Percentiles rank a stretch among this genome's conserved stretches.
phyloP scores from a whole-genome alignment of 2,113 vertebrate species.

The Ctenodactylus gundi region DNA sequence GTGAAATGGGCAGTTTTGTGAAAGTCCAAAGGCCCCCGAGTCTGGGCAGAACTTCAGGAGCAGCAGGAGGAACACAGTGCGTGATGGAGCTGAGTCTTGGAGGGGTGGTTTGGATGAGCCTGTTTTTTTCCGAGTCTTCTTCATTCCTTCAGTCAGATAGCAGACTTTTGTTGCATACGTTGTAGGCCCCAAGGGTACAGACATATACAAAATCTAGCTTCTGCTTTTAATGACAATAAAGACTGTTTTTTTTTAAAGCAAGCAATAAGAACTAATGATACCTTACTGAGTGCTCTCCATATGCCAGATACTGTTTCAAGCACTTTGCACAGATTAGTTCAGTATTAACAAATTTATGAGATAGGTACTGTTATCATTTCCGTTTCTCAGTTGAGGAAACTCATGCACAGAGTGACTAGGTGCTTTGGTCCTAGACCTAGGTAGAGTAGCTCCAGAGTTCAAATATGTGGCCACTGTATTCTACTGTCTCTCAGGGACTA shows the following conservation, averaged over 20 bases:
- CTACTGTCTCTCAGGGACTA: neutral
- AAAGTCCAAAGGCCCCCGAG: neutral
- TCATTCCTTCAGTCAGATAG: neutral
- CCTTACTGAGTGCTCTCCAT: neutral
- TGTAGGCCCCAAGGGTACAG: neutral
- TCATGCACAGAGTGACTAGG: neutral
- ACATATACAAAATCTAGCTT: neutral
- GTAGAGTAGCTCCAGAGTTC: neutral
- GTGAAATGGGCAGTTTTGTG: neutral
- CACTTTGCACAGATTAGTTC: neutral
- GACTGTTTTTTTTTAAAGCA: neutral
- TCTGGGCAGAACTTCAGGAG: neutral
- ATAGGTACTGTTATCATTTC: neutral
- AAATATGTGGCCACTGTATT: neutral
- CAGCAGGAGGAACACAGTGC: neutral
- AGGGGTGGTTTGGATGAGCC: neutral
- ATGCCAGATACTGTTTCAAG: neutral
- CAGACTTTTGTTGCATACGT: neutral
- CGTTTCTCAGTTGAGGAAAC: neutral
- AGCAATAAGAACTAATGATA: neutral
- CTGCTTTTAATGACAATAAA: neutral
- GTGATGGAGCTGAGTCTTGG: neutral
- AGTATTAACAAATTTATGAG: neutral
- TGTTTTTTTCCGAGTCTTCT: neutral
- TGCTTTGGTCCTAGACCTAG: neutral